Conservation (phyloP, 1,140 invertebrate genomes). For the Zaprionus kolodkinae region DNA sequence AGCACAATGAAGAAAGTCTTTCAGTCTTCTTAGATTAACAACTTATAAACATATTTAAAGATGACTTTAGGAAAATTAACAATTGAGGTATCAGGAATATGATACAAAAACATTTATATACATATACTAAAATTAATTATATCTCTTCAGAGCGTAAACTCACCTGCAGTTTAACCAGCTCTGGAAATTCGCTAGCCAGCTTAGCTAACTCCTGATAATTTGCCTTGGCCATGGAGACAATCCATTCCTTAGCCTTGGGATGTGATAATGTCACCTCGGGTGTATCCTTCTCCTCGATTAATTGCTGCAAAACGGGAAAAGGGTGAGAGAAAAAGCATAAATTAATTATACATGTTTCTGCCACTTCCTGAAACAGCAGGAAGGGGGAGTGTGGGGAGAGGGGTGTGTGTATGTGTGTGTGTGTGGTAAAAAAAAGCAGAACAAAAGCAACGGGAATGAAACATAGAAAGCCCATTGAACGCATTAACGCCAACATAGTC, state of each 20-base stretch:
- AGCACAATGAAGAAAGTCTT: too few species aligned
- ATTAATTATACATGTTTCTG: constrained; percentile 79
- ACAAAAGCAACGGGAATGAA: constrained; percentile 63
- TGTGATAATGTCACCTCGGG: constrained; percentile 81
- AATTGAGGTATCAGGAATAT: too few species aligned
- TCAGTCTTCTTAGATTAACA: too few species aligned
- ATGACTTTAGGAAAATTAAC: too few species aligned
- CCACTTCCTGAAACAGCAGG: constrained; percentile 47
- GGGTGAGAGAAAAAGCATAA: constrained; percentile 59
- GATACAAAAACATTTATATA: too few species aligned
- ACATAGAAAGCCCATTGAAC: constrained; percentile 82
- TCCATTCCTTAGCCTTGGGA: constrained; percentile 92
- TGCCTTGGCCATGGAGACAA: constrained; percentile 91
- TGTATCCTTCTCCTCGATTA: constrained; percentile 77
- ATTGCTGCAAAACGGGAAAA: constrained; percentile 60
- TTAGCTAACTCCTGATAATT: constrained; percentile 93
- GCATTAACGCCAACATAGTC: constrained; percentile 79
- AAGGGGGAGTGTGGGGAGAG: constrained; percentile 15
- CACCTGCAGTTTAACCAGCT: constrained; percentile 93
- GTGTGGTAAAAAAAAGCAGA: constrained; percentile 29
- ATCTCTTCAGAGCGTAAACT: constrained; percentile 61
- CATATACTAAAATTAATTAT: too few species aligned
- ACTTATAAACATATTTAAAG: too few species aligned
- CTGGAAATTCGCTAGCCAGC: constrained; percentile 91
- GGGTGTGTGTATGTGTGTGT: not conserved